Evolutionary conservation across 2,797 vertebrate species (phyloP).

Genomic region (Malacoctenus gilli): DNA sequence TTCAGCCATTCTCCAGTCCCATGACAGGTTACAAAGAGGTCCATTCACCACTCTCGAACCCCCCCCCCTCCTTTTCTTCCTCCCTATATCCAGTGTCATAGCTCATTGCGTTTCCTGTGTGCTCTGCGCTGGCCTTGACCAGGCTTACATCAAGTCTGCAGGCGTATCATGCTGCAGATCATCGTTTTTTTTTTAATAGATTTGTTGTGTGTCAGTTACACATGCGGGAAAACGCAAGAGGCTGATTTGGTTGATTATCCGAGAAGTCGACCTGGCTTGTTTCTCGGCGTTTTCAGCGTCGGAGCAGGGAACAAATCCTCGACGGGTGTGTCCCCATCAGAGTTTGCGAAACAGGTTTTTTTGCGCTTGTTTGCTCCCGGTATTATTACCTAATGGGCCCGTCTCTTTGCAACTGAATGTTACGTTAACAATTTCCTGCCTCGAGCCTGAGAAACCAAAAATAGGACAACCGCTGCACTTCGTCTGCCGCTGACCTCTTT

Average conservation of each 20-base stretch:
- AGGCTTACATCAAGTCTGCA: conserved; percentile 25
- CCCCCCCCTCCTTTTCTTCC: conserved; percentile 1
- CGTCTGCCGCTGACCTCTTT: neutral
- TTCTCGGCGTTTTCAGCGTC: conserved; percentile 45
- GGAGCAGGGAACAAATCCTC: conserved; percentile 42
- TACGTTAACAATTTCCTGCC: conserved; percentile 11
- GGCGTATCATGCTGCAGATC: conserved; percentile 16
- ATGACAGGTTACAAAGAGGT: conserved; percentile 79
- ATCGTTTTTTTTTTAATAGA: conserved; percentile 34
- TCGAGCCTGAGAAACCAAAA: conserved; percentile 2
- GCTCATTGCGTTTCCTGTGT: conserved; percentile 59
- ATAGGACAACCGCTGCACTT: neutral
- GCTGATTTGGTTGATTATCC: neutral
- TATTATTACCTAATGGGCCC: conserved; percentile 40
- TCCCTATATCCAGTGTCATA: conserved; percentile 70
- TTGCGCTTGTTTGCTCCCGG: conserved; percentile 71
- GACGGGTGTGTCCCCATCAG: conserved; percentile 62
- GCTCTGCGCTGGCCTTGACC: conserved; percentile 22
- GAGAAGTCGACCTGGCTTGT: conserved; percentile 12
- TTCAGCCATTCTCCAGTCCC: conserved; percentile 70
- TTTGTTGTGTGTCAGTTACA: conserved; percentile 12
- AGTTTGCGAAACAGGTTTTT: conserved; percentile 80
- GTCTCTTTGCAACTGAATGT: conserved; percentile 4
- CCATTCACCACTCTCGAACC: conserved; percentile 68
- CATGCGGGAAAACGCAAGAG: conserved; percentile 17